These are phyloP conservation scores for Rhombomys opimus DNA, from an alignment of 2,113 vertebrate genomes.

Conservation along the genomic window DNA sequence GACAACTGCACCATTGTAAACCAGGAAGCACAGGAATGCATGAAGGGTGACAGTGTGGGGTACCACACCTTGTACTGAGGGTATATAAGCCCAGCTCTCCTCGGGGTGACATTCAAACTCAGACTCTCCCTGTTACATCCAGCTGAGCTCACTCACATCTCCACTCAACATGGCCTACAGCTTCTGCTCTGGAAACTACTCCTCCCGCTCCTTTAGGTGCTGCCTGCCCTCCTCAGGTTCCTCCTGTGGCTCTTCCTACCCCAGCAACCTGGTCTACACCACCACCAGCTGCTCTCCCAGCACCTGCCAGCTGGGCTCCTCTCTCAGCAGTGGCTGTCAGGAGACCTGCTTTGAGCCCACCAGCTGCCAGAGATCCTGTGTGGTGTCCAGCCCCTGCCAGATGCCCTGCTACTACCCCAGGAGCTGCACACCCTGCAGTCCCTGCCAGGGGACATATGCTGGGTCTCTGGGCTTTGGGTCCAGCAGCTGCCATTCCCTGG, in stretches of 20 bases:
- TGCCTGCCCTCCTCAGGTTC: not conserved
- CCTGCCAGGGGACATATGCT: too few relatives aligned
- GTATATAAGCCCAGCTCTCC: not conserved
- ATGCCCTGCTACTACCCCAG: too few relatives aligned
- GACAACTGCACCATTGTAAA: not conserved
- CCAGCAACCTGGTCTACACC: conserved; percentile 56
- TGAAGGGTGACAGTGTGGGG: not conserved
- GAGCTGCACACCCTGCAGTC: too few relatives aligned
- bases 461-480: too few relatives aligned
- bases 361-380: too few relatives aligned
- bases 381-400: too few relatives aligned
- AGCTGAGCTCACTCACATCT: not conserved
- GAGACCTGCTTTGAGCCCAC: not conserved
- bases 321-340: not conserved
- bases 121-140: not conserved
- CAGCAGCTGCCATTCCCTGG: too few relatives aligned
- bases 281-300: not conserved
- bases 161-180: conserved; percentile 26
- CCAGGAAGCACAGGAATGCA: not conserved
- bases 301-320: not conserved
- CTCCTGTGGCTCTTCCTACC: not conserved
- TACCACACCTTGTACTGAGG: not conserved
- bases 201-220: not conserved
- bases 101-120: not conserved
- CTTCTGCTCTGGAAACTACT: conserved; percentile 50